Base-by-base conservation (phyloP, 1,140 invertebrate genomes). In the Armadillidium nasatum region DNA sequence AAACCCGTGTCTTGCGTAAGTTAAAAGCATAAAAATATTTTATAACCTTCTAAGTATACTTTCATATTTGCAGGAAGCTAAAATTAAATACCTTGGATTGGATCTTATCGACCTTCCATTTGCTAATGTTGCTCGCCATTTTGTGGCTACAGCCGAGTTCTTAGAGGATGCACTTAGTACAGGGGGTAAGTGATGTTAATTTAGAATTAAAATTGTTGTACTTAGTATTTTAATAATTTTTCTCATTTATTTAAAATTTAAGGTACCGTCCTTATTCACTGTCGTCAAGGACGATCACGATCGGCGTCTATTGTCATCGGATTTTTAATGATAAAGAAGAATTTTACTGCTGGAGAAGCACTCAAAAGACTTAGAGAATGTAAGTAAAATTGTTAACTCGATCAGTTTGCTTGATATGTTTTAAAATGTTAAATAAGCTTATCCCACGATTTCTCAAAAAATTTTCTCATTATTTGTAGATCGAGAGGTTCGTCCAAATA, bases 251-350 rank as follows among this genome's bases (percentile, higher is more conserved):
- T 33, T 33, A 6, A 33, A 33, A 33, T 33, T 33, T 33, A 33
- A 33, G 33, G 33, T 33, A 33, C 33, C 33, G 33, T 33, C 6
- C 6, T 33, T 33, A 91, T 94, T 0, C 92, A 94, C 83, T 94
- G 92, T 82, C 85, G 92, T 72, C 89, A 92, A 85, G 93, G 93
- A 21, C 89, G 94, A 74, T 93, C 92, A 0, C 88, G 93, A 0
- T 93, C 92, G 33, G 91, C 91, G 22, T 92, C 92, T 0, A 89
- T 92, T 33, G 33, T n/a, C 33, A 33, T 33, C 6, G 33, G 2
- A 33, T 33, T 33, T 33, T n/a, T n/a, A n/a, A 33, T 3, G 33
- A 33, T 33, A 33, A 33, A 33, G 33, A 33, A 33, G 33, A 33
- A 33, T 33, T 33, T 33, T 6, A 33, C 33, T 33, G 33, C 1